Conservation (phyloP, 2,888 invertebrate species). For the Noctua janthina region DNA sequence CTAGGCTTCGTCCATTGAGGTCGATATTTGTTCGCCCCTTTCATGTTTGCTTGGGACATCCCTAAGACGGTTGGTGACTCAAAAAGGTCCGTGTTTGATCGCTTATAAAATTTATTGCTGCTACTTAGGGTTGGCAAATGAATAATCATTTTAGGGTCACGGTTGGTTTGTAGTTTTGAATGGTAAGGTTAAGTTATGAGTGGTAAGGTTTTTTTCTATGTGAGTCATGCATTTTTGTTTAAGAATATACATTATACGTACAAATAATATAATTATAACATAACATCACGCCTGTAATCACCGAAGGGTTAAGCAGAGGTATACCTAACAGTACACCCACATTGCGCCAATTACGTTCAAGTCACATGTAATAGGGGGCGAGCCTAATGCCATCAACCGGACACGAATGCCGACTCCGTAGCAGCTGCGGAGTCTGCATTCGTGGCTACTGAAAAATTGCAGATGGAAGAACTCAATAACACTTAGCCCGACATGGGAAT, state of each 20-base stretch:
- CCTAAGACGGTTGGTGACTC: slow-evolving; percentile 53
- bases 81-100: slow-evolving; percentile 65
- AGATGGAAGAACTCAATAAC: too few relatives aligned
- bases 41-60: slow-evolving; percentile 63
- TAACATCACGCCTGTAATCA: too few relatives aligned
- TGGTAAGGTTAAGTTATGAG: slow-evolving; percentile 13
- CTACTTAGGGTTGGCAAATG: slow-evolving; percentile 53
- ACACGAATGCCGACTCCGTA: too few relatives aligned
- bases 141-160: slow-evolving; percentile 49
- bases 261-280: not conserved
- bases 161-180: slow-evolving; percentile 34
- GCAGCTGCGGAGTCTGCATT: too few relatives aligned
- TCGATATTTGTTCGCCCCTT: slow-evolving; percentile 59
- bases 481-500: too few relatives aligned
- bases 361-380: too few relatives aligned
- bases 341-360: too few relatives aligned
- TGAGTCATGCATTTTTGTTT: not conserved
- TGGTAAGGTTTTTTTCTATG: slow-evolving; percentile 11
- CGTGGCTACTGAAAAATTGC: too few relatives aligned
- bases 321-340: too few relatives aligned
- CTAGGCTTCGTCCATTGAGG: slow-evolving; percentile 63
- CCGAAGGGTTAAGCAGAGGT: too few relatives aligned
- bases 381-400: too few relatives aligned
- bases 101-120: slow-evolving; percentile 62
- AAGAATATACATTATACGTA: too few relatives aligned